phyloP scores from a whole-genome alignment of 92 coral and sea anemone genomes.

The Palythoa heliodiscus region DNA sequence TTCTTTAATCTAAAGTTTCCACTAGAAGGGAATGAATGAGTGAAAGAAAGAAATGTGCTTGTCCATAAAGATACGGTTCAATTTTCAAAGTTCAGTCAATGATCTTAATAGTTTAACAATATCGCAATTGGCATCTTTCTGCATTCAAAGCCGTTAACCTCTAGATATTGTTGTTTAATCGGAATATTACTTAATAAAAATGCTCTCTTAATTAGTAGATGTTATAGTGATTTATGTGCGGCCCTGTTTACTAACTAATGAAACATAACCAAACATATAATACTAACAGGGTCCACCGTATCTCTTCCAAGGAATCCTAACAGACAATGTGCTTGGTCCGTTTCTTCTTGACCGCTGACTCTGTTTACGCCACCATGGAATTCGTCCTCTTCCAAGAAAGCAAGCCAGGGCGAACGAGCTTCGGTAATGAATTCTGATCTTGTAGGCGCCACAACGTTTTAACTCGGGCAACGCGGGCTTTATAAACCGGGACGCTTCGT shows the following conservation, averaged over 20 bases:
- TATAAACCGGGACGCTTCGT: constrained; percentile 29
- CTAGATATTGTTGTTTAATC: too few relatives aligned
- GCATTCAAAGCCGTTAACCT: too few relatives aligned
- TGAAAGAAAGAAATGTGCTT: too few relatives aligned
- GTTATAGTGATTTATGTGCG: not conserved
- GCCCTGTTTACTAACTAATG: not conserved
- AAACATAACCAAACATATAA: not conserved
- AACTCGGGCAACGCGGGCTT: constrained; percentile 19
- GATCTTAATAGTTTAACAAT: too few relatives aligned
- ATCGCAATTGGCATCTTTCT: too few relatives aligned
- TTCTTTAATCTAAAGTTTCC: too few relatives aligned
- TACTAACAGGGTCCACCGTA: constrained; percentile 30
- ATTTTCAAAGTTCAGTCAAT: too few relatives aligned
- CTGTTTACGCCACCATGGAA: constrained; percentile 44
- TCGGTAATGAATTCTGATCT: not conserved
- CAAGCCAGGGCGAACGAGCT: constrained; percentile 32
- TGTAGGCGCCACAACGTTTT: constrained; percentile 31
- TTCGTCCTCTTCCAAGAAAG: constrained; percentile 16
- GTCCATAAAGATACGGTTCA: too few relatives aligned
- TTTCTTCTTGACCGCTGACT: not conserved
- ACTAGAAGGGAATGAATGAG: too few relatives aligned
- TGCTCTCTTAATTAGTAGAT: not conserved
- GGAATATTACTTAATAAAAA: not conserved
- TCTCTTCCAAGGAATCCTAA: constrained; percentile 30
- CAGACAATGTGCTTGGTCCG: constrained; percentile 43